These are phyloP conservation scores for Cyclophora albipunctata DNA, from an alignment of 2,888 invertebrate species.

Conservation along the genomic window DNA sequence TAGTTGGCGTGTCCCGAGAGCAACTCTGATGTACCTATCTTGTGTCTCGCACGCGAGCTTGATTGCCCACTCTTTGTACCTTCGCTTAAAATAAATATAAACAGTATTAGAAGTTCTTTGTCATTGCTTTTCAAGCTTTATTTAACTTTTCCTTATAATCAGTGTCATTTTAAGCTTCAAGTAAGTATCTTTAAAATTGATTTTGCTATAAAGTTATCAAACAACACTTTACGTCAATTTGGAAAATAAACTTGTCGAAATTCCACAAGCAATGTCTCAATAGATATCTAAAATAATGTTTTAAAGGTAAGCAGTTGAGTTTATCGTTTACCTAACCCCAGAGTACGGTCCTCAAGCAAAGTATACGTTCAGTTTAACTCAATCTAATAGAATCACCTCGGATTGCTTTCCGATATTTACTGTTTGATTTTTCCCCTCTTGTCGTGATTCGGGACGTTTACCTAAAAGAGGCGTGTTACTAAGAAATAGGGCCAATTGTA, in stretches of 20 bases:
- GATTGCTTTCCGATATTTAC: constrained; percentile 74
- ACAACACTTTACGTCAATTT: too few species aligned
- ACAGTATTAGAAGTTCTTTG: constrained; percentile 1
- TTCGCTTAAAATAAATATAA: constrained; percentile 11
- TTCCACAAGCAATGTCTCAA: too few species aligned
- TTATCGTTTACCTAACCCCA: constrained; percentile 24
- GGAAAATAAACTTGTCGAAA: too few species aligned
- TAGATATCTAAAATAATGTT: too few species aligned
- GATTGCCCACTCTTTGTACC: constrained; percentile 16
- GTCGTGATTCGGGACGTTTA: constrained; percentile 61
- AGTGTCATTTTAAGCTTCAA: too few species aligned
- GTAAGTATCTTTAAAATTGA: not conserved
- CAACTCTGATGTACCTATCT: constrained; percentile 50
- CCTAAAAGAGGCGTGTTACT: constrained; percentile 66
- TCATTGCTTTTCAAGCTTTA: too few species aligned
- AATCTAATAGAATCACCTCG: constrained; percentile 70
- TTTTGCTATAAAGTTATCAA: too few species aligned
- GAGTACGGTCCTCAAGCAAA: constrained; percentile 26
- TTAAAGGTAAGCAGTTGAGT: constrained; percentile 32
- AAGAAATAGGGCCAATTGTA: constrained; percentile 54
- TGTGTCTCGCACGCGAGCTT: constrained; percentile 44
- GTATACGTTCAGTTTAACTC: constrained; percentile 51
- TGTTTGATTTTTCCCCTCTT: constrained; percentile 67
- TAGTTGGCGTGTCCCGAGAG: constrained; percentile 33
- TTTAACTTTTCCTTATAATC: too few species aligned